Percentiles rank a stretch among this genome's conserved stretches.
Conservation (phyloP, 2,888 invertebrate species). For the Arge pagana region DNA sequence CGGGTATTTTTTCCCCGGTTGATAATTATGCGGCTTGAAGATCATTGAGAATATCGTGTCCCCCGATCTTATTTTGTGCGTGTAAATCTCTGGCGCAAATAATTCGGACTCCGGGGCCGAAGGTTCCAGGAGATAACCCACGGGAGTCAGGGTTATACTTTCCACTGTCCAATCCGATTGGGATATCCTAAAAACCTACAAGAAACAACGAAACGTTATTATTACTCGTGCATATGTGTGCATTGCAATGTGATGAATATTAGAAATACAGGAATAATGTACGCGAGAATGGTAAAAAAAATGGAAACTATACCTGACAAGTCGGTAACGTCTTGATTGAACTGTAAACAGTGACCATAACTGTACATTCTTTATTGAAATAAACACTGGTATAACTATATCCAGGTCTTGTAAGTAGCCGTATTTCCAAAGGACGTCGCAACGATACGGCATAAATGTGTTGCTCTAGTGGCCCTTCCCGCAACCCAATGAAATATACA, state of each 20-base stretch:
- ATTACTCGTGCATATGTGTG: constrained; percentile 4
- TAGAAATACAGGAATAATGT: no score
- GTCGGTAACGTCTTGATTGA: constrained; percentile 81
- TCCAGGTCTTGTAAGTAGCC: constrained; percentile 79
- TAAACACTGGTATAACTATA: constrained; percentile 73
- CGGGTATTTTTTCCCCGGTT: constrained; percentile 76
- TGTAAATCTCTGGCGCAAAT: constrained; percentile 74
- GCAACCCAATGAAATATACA: constrained; percentile 89
- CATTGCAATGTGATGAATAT: neutral
- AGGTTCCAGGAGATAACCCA: constrained; percentile 75
- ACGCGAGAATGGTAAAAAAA: constrained; percentile 7
- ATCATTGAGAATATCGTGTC: constrained; percentile 84
- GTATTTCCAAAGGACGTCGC: constrained; percentile 71
- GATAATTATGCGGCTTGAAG: constrained; percentile 80
- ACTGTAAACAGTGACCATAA: constrained; percentile 83
- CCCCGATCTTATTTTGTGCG: constrained; percentile 71
- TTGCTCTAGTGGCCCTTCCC: constrained; percentile 89
- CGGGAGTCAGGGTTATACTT: constrained; percentile 69
- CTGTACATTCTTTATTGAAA: constrained; percentile 71
- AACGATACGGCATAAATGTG: constrained; percentile 88
- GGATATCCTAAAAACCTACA: constrained; percentile 69
- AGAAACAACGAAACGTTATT: constrained; percentile 27
- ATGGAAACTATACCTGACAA: constrained; percentile 68
- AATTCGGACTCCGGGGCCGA: constrained; percentile 63
- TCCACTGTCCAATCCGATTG: constrained; percentile 73